Evolutionary conservation across 2,797 vertebrate genomes (phyloP).

Genomic region (Ptychadena robeensis): DNA sequence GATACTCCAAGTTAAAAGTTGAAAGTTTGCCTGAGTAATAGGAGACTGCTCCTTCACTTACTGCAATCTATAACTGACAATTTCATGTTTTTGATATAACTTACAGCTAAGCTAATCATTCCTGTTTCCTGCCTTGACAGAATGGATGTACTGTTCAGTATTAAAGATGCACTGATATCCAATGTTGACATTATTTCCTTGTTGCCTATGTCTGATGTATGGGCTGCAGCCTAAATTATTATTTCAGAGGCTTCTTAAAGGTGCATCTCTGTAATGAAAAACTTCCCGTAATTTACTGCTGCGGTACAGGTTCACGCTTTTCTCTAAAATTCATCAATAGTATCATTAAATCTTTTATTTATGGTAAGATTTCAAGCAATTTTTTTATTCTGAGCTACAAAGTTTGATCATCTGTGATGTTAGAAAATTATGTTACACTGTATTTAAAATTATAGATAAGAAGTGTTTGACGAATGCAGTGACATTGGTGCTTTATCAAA

Average conservation of each 20-base stretch:
- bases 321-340: slow-evolving; percentile 66
- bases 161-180: slow-evolving; percentile 61
- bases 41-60: slow-evolving; percentile 64
- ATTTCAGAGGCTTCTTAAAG: slow-evolving; percentile 63
- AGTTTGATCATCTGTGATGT: slow-evolving; percentile 66
- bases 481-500: slow-evolving; percentile 63
- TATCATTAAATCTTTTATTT: slow-evolving; percentile 65
- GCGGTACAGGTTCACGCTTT: slow-evolving; percentile 64
- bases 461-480: slow-evolving; percentile 47
- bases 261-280: slow-evolving; percentile 70
- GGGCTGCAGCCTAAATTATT: slow-evolving; percentile 67
- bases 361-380: slow-evolving; percentile 36
- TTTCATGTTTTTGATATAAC: slow-evolving; percentile 64
- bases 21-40: slow-evolving; percentile 68
- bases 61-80: slow-evolving; percentile 66
- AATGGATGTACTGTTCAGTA: slow-evolving; percentile 54
- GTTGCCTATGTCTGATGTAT: slow-evolving; percentile 65
- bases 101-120: slow-evolving; percentile 61
- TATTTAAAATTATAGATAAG: slow-evolving; percentile 15
- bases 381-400: slow-evolving; percentile 67
- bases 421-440: slow-evolving; percentile 27
- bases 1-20: slow-evolving; percentile 51
- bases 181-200: slow-evolving; percentile 57
- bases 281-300: slow-evolving; percentile 68
- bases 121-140: slow-evolving; percentile 57